Evolutionary conservation across 2,113 vertebrate species (phyloP).

Genomic region (Cinclus cinclus): DNA sequence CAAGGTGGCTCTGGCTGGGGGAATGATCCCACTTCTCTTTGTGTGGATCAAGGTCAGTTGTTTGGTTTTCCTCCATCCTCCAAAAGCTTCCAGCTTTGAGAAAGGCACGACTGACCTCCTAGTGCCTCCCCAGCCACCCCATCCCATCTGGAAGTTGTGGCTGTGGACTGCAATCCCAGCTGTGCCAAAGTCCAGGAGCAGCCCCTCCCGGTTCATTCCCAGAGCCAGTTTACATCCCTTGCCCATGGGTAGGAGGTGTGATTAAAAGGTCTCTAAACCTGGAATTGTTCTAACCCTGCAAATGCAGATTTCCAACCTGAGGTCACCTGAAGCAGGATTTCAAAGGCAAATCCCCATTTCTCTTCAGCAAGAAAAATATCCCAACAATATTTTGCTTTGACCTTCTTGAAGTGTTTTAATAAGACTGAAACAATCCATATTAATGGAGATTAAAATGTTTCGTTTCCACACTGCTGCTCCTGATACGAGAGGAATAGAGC

Average conservation of each 20-base stretch:
- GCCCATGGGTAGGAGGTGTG: not conserved
- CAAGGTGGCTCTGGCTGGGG: not conserved
- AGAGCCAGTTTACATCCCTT: not conserved
- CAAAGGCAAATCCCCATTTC: conserved; percentile 27
- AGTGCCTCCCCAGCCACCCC: not conserved
- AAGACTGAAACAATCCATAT: conserved; percentile 61
- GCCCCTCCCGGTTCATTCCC: not conserved
- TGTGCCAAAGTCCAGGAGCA: not conserved
- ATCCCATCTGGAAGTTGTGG: not conserved
- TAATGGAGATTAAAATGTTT: conserved; percentile 62
- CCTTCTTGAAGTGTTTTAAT: conserved; percentile 60
- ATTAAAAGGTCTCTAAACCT: not conserved
- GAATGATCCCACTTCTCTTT: not conserved
- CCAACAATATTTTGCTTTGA: not conserved
- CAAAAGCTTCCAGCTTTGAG: not conserved
- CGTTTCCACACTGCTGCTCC: conserved; percentile 52
- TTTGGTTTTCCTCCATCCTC: not conserved
- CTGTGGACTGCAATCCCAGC: not conserved
- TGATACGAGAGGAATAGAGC: not conserved
- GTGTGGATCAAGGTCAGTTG: not conserved
- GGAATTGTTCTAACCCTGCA: not conserved
- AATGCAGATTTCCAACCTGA: not conserved
- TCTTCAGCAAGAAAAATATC: conserved; percentile 4
- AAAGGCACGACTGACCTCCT: not conserved
- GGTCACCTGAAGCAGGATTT: not conserved